Conservation (phyloP, 2,888 invertebrate genomes). For the Parthenolecanium corni region DNA sequence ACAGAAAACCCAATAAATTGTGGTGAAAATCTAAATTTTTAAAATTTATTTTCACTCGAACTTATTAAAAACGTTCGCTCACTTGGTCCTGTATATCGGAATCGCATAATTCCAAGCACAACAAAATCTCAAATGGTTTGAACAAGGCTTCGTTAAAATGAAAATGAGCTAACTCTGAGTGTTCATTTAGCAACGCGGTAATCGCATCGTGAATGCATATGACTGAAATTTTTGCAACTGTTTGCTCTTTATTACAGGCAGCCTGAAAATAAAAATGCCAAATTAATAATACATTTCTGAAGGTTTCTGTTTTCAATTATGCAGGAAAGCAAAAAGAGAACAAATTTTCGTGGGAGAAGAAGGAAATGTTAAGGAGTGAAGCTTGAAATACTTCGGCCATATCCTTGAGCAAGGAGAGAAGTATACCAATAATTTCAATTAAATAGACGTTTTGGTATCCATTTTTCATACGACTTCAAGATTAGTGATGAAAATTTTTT, state of each 20-base stretch:
- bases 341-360: too few relatives aligned
- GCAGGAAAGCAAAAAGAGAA: too few relatives aligned
- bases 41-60: neutral
- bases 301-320: too few relatives aligned
- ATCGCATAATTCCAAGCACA: constrained; percentile 86
- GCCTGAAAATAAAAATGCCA: constrained; percentile 46
- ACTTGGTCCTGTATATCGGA: constrained; percentile 76
- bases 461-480: too few relatives aligned
- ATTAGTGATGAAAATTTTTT: too few relatives aligned
- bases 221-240: constrained; percentile 81
- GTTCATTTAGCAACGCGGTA: constrained; percentile 72
- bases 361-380: too few relatives aligned
- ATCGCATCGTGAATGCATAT: constrained; percentile 84
- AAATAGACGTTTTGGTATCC: too few relatives aligned
- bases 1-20: neutral
- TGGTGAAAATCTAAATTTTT: too few relatives aligned
- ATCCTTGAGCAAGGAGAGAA: too few relatives aligned
- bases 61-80: constrained; percentile 30
- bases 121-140: constrained; percentile 87
- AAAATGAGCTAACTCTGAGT: constrained; percentile 80
- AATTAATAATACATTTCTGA: too few relatives aligned
- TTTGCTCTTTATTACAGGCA: constrained; percentile 78
- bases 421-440: too few relatives aligned
- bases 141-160: constrained; percentile 90
- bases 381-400: too few relatives aligned